These are phyloP conservation scores for Xanthorhoe designata DNA, from an alignment of 2,888 invertebrate genomes.

Conservation along the genomic window DNA sequence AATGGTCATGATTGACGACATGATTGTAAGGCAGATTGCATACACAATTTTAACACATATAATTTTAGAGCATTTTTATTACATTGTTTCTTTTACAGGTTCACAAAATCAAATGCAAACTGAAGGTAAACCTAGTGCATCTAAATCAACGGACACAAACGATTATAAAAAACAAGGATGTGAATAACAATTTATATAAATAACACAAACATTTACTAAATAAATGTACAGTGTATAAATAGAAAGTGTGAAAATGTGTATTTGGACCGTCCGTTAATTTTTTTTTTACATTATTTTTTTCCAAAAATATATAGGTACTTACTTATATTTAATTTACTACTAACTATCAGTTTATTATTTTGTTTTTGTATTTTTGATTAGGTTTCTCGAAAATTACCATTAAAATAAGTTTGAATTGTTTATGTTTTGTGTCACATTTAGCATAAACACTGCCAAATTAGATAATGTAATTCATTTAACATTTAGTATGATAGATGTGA, in stretches of 20 bases:
- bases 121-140: constrained; percentile 59
- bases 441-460: constrained; percentile 40
- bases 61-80: too few species aligned
- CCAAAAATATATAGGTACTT: too few species aligned
- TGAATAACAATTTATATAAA: constrained; percentile 46
- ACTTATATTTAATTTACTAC: too few species aligned
- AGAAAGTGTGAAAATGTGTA: constrained; percentile 31
- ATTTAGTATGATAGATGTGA: constrained; percentile 33
- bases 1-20: too few species aligned
- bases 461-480: constrained; percentile 28
- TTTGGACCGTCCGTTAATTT: constrained; percentile 42
- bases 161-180: constrained; percentile 61
- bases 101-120: constrained; percentile 53
- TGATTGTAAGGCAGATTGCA: too few species aligned
- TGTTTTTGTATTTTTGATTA: not conserved
- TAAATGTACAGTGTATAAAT: constrained; percentile 43
- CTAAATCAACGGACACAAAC: constrained; percentile 62
- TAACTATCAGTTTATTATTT: constrained; percentile 1
- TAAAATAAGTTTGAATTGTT: constrained; percentile 1
- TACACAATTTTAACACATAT: too few species aligned
- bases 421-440: not conserved
- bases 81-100: constrained; percentile 51
- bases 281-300: constrained; percentile 9
- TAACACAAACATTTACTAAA: constrained; percentile 8
- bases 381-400: not conserved